Percentiles rank a stretch among this genome's conserved stretches.
phyloP scores from a whole-genome alignment of 2,797 vertebrate genomes.

The Danio albolineatus region DNA sequence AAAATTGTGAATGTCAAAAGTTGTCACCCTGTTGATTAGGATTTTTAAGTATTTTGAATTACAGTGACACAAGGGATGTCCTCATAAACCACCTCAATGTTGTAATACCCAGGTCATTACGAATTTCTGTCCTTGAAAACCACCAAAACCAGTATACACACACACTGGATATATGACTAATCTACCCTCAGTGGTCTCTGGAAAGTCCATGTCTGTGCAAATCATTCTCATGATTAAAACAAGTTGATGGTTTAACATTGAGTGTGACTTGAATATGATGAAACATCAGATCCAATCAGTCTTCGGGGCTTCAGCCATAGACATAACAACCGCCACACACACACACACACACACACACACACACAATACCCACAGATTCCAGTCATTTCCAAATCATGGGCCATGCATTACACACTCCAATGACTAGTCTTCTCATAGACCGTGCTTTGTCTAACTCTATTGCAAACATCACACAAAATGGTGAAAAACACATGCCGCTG shows the following conservation, averaged over 20 bases:
- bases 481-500: slow-evolving; percentile 11
- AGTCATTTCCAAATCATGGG: slow-evolving; percentile 41
- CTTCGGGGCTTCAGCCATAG: not conserved
- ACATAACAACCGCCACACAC: slow-evolving; percentile 40
- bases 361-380: slow-evolving; percentile 36
- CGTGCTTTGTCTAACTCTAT: slow-evolving; percentile 17
- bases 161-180: not conserved
- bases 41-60: too few species aligned
- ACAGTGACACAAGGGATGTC: too few species aligned
- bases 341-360: slow-evolving; percentile 33
- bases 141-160: not conserved
- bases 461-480: slow-evolving; percentile 4
- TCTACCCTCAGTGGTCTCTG: not conserved
- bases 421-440: slow-evolving; percentile 17
- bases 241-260: not conserved
- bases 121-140: too few species aligned
- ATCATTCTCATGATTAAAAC: slow-evolving; percentile 9
- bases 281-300: slow-evolving; percentile 19
- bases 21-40: too few species aligned
- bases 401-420: slow-evolving; percentile 29
- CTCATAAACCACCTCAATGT: too few species aligned
- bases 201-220: slow-evolving; percentile 30
- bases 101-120: too few species aligned
- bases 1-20: too few species aligned
- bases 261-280: not conserved